Conservation (phyloP, 2,113 vertebrate genomes). For the Struthidea cinerea region DNA sequence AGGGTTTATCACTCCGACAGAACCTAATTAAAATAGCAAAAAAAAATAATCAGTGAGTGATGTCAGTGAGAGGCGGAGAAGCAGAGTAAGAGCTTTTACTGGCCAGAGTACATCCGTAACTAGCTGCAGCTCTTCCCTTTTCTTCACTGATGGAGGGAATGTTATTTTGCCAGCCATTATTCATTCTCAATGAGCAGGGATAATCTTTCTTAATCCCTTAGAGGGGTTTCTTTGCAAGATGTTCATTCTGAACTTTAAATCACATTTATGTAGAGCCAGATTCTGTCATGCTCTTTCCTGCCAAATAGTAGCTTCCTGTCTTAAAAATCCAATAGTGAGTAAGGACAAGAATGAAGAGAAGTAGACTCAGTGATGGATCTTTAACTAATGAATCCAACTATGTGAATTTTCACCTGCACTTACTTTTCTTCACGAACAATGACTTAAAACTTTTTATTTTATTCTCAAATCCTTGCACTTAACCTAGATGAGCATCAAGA, state of each 20-base stretch:
- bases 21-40: constrained; percentile 37
- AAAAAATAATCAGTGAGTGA: not conserved
- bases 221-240: constrained; percentile 36
- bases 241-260: constrained; percentile 16
- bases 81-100: constrained; percentile 46
- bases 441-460: not conserved
- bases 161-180: constrained; percentile 7
- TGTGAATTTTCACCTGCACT: not conserved
- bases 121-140: constrained; percentile 20
- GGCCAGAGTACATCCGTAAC: constrained; percentile 25
- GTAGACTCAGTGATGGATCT: not conserved
- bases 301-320: constrained; percentile 44
- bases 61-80: constrained; percentile 55
- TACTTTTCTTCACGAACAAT: not conserved
- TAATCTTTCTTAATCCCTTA: constrained; percentile 37
- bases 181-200: constrained; percentile 7
- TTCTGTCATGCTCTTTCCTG: constrained; percentile 31
- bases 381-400: not conserved
- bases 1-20: constrained; percentile 48
- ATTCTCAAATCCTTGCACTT: not conserved
- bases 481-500: not conserved
- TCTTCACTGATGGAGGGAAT: constrained; percentile 42
- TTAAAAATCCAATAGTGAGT: not conserved
- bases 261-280: not conserved
- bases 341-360: not conserved